Evolutionary conservation across 2,888 invertebrate species (phyloP), one percentile per base, ranked within the genome.

Genomic region (Myopa tessellatipennis): DNA sequence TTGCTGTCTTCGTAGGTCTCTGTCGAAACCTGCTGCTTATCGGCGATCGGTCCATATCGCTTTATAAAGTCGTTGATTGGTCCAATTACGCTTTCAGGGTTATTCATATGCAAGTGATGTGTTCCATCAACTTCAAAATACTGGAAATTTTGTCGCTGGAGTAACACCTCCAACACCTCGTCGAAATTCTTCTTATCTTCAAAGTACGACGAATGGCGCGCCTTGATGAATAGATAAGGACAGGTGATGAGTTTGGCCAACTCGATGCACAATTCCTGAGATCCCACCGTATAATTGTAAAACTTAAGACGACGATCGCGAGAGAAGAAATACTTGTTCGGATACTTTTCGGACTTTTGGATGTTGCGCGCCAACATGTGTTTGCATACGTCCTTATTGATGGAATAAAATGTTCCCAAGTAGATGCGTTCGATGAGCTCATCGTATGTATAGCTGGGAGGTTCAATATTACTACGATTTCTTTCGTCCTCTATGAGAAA

Each of bases 51-150:
- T 90, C 84, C 93, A 91, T 85, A 85, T 40, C 84, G 85, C 72
- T 91, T 91, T 79, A 93, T 90, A 86, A 94, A 94, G 40, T 90
- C 89, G 80, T 90, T 89, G 73, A 94, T 90, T 61, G 90, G 85
- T 0, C 90, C 90, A 26, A 91, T 91, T 52, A 94, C 89, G 74
- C 83, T 83, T 85, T 93, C 91, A 4, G 95, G 93, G 83, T 92
- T 90, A 82, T 92, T 93, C 81, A 95, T 90, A 89, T 95, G 95
- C 78, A 93, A 89, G 88, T 95, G 94, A 89, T 95, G 95, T 4
- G 91, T 91, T 3, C 95, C 95, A 74, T 92, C 90, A 0, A 93
- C 88, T 77, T 91, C 90, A 69, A 92, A 90, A 82, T 91, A 90
- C 85, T 92, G 91, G 83, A 92, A 93, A 79, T 92, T 90, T 0